A percentile compares a stretch with the other conserved stretches of the same genome.
Evolutionary conservation across 2,888 invertebrate species (phyloP).

Genomic region (Sarcophaga rosellei): DNA sequence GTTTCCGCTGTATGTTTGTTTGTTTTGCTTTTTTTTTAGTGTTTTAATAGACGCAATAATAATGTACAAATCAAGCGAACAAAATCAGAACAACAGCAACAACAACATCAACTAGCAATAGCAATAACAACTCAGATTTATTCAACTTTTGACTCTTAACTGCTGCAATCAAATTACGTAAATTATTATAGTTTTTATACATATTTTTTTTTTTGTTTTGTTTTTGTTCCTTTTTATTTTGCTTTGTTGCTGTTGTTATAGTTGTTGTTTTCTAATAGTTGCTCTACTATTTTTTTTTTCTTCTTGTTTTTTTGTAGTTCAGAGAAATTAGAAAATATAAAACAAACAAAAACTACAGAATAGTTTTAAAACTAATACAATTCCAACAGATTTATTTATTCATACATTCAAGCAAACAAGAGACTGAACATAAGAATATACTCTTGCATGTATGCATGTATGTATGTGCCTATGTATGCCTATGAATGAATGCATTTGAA

Average conservation of each 20-base stretch:
- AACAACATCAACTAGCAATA: no score
- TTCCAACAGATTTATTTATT: conserved; percentile 54
- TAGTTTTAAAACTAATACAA: conserved; percentile 65
- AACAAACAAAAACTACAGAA: neutral
- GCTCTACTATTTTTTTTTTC: conserved; percentile 28
- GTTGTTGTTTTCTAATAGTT: conserved; percentile 59
- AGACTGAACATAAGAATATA: neutral
- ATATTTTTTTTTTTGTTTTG: neutral
- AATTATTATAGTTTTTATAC: conserved; percentile 60
- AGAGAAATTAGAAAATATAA: conserved; percentile 43
- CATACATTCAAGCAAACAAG: neutral
- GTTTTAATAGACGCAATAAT: conserved; percentile 61
- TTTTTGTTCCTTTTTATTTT: conserved; percentile 8
- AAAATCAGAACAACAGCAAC: conserved; percentile 57
- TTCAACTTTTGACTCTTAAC: conserved; percentile 67
- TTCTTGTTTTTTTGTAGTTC: conserved; percentile 45
- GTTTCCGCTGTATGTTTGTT: neutral
- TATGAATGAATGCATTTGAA: conserved; percentile 17
- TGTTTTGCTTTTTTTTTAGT: conserved; percentile 19
- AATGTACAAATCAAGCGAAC: conserved; percentile 65
- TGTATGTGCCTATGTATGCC: neutral
- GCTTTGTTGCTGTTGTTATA: neutral
- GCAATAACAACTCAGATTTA: conserved; percentile 55
- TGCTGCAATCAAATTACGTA: conserved; percentile 68
- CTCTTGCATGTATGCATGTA: neutral